Evolutionary conservation across 2,888 invertebrate genomes (phyloP).

Genomic region (Tinea trinotella): DNA sequence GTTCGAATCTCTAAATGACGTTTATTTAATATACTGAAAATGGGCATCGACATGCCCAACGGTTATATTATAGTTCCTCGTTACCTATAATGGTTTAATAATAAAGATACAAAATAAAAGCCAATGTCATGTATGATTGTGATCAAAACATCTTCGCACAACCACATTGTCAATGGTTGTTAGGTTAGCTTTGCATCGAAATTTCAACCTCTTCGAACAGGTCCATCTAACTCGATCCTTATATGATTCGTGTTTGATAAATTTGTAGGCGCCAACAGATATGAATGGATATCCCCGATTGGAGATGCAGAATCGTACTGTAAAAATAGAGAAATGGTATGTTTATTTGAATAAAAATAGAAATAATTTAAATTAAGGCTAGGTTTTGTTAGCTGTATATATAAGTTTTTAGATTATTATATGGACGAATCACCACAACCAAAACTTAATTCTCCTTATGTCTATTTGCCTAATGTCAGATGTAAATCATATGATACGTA

Average conservation of each 20-base stretch:
- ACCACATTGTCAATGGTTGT: constrained; percentile 35
- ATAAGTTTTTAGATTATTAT: too few species aligned
- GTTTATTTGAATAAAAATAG: background rate
- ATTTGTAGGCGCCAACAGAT: constrained; percentile 46
- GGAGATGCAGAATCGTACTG: constrained; percentile 53
- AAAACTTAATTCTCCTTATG: too few species aligned
- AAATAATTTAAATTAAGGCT: background rate
- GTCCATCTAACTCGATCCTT: constrained; percentile 57
- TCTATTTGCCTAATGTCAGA: too few species aligned
- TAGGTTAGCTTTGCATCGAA: constrained; percentile 50
- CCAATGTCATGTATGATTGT: constrained; percentile 37
- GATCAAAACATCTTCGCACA: constrained; percentile 44
- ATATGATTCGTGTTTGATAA: constrained; percentile 56
- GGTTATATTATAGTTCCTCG: too few species aligned
- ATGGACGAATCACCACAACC: too few species aligned
- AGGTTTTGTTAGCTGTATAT: too few species aligned
- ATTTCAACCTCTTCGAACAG: constrained; percentile 45
- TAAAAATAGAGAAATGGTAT: constrained; percentile 27
- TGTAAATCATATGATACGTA: too few species aligned
- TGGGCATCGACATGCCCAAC: too few species aligned
- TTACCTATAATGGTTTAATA: too few species aligned
- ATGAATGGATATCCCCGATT: constrained; percentile 51
- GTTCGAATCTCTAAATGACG: too few species aligned
- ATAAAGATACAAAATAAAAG: too few species aligned
- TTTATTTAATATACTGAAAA: too few species aligned